Evolutionary conservation across 2,797 vertebrate species (phyloP).

Genomic region (Hydrolagus colliei): DNA sequence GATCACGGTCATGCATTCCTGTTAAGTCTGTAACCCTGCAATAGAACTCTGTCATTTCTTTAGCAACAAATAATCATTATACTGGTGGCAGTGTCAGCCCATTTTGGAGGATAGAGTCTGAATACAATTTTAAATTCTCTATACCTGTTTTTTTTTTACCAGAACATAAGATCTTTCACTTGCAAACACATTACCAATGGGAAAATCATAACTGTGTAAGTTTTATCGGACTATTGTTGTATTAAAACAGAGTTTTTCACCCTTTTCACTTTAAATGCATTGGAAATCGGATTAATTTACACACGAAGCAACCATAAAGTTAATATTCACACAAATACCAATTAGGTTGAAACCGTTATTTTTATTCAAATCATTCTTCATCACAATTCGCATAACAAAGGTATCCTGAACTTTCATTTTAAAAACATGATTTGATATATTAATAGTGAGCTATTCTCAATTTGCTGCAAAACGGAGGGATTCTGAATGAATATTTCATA

Average conservation of each 20-base stretch:
- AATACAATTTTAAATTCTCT: too few species aligned
- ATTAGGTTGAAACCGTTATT: conserved; percentile 54
- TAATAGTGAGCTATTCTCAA: conserved; percentile 52
- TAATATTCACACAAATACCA: conserved; percentile 84
- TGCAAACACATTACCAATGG: not conserved
- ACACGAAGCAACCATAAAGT: conserved; percentile 40
- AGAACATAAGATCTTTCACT: not conserved
- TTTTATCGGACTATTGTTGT: too few species aligned
- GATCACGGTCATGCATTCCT: too few species aligned
- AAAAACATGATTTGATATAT: conserved; percentile 62
- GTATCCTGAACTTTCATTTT: conserved; percentile 59
- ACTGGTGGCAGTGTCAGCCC: too few species aligned
- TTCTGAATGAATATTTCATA: conserved; percentile 17
- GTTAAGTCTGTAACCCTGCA: too few species aligned
- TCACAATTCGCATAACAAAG: conserved; percentile 63
- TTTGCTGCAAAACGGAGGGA: conserved; percentile 50
- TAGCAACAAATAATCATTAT: too few species aligned
- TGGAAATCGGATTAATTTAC: not conserved
- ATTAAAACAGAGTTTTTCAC: not conserved
- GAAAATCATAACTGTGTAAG: not conserved
- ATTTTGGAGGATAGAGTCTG: too few species aligned
- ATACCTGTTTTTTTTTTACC: not conserved
- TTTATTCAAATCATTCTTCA: conserved; percentile 69
- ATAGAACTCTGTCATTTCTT: too few species aligned
- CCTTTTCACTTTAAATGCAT: not conserved